phyloP scores from a whole-genome alignment of 2,113 vertebrate genomes.

The Sebastes schlegelii region DNA sequence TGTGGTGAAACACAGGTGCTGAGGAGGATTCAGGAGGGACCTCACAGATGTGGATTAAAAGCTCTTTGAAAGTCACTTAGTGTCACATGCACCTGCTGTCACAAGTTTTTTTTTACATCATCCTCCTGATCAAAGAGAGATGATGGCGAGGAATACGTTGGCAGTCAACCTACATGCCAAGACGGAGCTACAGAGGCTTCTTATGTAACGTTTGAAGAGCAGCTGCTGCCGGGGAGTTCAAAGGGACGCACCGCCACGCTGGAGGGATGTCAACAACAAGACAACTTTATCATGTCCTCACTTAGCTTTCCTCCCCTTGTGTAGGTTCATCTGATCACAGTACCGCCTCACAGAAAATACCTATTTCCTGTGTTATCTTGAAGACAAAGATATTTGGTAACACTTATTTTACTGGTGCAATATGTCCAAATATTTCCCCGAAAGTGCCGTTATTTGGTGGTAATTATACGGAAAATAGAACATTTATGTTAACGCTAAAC shows the following conservation, averaged over 20 bases:
- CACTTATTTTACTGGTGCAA: too few relatives aligned
- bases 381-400: neutral
- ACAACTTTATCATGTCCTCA: conserved; percentile 30
- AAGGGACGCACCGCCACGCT: conserved; percentile 13
- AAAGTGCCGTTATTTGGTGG: neutral
- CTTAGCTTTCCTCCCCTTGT: conserved; percentile 1
- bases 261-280: conserved; percentile 32
- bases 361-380: too few relatives aligned
- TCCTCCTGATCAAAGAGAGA: conserved; percentile 47
- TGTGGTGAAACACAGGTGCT: neutral
- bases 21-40: neutral
- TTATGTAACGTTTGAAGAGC: conserved; percentile 50
- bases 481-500: neutral
- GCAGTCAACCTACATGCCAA: conserved; percentile 35
- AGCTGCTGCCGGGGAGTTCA: conserved; percentile 62
- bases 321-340: neutral
- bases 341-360: neutral
- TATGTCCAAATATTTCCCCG: too few relatives aligned
- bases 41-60: neutral
- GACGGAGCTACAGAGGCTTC: conserved; percentile 17
- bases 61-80: neutral
- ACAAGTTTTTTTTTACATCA: neutral
- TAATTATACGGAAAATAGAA: neutral
- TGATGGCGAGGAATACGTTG: conserved; percentile 48
- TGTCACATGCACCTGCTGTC: conserved; percentile 15